A percentile compares a stretch with the other conserved stretches of the same genome.
Conservation (phyloP, 2,113 vertebrate species). For the Lepus europaeus region DNA sequence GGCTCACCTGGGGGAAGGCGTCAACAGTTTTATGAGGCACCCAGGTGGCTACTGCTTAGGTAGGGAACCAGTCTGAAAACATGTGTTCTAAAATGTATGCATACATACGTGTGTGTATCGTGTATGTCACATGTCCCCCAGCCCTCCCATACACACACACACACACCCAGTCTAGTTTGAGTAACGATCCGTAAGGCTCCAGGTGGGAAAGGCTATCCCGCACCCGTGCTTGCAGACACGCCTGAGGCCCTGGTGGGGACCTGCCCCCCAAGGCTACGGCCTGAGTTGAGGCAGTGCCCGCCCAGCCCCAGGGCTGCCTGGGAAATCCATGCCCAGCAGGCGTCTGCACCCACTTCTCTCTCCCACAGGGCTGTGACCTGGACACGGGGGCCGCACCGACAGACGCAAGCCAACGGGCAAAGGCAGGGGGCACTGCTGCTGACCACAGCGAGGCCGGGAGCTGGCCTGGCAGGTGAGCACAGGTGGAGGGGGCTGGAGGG, state of each 20-base stretch:
- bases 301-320: background rate
- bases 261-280: background rate
- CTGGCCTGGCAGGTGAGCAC: background rate
- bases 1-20: background rate
- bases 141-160: too few species aligned
- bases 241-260: background rate
- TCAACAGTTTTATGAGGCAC: background rate
- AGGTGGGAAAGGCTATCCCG: rapidly evolving
- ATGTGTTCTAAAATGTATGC: too few species aligned
- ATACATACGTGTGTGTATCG: too few species aligned
- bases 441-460: rapidly evolving
- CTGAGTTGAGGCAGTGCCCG: background rate
- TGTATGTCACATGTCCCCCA: too few species aligned
- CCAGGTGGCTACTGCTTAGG: background rate
- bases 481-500: too few species aligned
- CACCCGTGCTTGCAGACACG: rapidly evolving
- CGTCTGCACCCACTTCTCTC: background rate
- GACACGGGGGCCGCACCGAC: background rate
- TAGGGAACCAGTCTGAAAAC: too few species aligned
- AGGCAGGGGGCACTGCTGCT: background rate
- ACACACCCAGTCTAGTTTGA: too few species aligned
- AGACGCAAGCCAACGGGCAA: background rate
- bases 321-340: rapidly evolving
- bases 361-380: background rate
- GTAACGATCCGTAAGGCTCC: background rate